Base-by-base conservation (phyloP, 2,113 vertebrate genomes). In the Chloroceryle aenea region DNA sequence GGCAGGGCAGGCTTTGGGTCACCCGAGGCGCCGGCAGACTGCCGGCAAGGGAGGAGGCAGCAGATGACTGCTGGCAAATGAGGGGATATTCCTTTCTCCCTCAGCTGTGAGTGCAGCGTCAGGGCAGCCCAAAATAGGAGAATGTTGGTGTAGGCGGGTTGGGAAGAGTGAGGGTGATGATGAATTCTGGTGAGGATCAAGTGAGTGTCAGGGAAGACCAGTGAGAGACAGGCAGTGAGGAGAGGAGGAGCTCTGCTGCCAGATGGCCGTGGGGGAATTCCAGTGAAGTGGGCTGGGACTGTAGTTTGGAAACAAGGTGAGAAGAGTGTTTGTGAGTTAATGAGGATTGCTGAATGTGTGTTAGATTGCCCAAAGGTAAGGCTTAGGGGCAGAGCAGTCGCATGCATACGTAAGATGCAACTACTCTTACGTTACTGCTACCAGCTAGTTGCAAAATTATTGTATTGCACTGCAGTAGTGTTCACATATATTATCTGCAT, bases 321-420 rank as follows among this genome's bases (percentile, higher is more conserved):
- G 62, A 43, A 72, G 4, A 50, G 15, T 34, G 2, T 62, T 45
- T 48, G 36, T 81, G 64, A 90, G 43, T 87, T 92, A 89, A 67
- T 47, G 52, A 85, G 34, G 20, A 59, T 50, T 84, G 55, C 50
- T 77, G 36, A 42, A 47, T 50, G 16, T 21, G 34, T 0, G 0
- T 80, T 71, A 50, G 74, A 36, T 88, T 82, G 56, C 30, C 36
- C 47, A 77, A 40, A 85, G 42, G 32, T 83, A 62, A 78, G 53
- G 34, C 43, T 92, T 75, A 64, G 36, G 22, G 66, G 56, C 42
- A 83, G 50, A 81, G 42, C n/a, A 50, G 45, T 43, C 76, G 22
- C 32, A 18, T 2, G 0, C 0, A 5, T 42, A 43, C 0, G 0
- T 63, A 30, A 77, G 32, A 40, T 69, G 48, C 29, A 42, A 19